A percentile compares a stretch with the other conserved stretches of the same genome.
phyloP scores from a whole-genome alignment of 92 coral and sea anemone species.

The Virgularia gustaviana region DNA sequence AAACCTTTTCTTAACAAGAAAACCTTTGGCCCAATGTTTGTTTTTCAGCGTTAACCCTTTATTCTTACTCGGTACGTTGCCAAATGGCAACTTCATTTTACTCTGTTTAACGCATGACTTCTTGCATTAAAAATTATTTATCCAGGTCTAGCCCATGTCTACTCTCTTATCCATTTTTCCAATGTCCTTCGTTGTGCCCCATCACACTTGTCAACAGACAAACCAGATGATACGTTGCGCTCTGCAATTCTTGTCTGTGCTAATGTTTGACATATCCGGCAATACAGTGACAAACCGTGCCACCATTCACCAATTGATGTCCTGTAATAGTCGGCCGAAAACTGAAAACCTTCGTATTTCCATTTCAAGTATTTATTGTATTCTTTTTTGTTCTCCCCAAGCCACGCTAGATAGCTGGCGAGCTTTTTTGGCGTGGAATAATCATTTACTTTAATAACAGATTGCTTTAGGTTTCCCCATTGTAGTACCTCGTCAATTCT shows the following conservation, averaged over 20 bases:
- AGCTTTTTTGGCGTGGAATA: slow-evolving; percentile 47
- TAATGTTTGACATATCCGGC: background rate
- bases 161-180: slow-evolving; percentile 3
- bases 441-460: slow-evolving; percentile 55
- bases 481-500: slow-evolving; percentile 84
- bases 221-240: background rate
- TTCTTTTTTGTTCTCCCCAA: slow-evolving; percentile 40
- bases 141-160: too few species aligned
- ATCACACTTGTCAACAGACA: background rate
- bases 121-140: too few species aligned
- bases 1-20: too few species aligned
- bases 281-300: background rate
- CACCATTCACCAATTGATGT: background rate
- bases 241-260: too few species aligned
- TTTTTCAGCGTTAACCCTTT: too few species aligned
- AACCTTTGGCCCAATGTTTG: too few species aligned
- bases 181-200: background rate
- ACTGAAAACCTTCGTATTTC: slow-evolving; percentile 50
- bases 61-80: too few species aligned
- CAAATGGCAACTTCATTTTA: too few species aligned
- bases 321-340: background rate
- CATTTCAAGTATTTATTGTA: slow-evolving; percentile 52
- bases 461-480: slow-evolving; percentile 59
- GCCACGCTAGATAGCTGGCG: slow-evolving; percentile 44
- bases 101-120: too few species aligned